Evolutionary conservation across 2,888 invertebrate genomes (phyloP).

Genomic region (Epistrophe grossulariae): DNA sequence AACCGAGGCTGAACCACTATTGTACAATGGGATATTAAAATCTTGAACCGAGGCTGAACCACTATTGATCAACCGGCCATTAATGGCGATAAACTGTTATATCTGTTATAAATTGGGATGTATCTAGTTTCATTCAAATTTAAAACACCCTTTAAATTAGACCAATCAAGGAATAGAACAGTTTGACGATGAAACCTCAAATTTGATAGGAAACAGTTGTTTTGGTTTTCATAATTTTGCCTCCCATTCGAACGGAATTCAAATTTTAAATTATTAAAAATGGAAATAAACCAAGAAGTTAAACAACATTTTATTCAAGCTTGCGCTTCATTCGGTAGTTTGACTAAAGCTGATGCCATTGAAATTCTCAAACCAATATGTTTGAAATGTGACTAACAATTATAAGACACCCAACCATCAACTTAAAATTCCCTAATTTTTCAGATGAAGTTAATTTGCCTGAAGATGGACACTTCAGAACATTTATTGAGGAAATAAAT

Average conservation of each 20-base stretch:
- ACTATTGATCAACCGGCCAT: too few species aligned
- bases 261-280: neutral
- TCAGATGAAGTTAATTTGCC: slow-evolving; percentile 75
- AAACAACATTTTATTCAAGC: slow-evolving; percentile 77
- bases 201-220: neutral
- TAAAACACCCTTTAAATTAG: neutral
- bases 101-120: too few species aligned
- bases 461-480: slow-evolving; percentile 52
- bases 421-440: slow-evolving; percentile 12
- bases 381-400: slow-evolving; percentile 73
- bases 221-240: neutral
- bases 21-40: too few species aligned
- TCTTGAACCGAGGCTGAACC: too few species aligned
- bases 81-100: too few species aligned
- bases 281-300: slow-evolving; percentile 64
- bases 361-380: slow-evolving; percentile 75
- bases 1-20: too few species aligned
- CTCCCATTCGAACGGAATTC: neutral
- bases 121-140: too few species aligned
- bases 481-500: slow-evolving; percentile 77
- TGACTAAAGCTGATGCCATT: slow-evolving; percentile 59
- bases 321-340: slow-evolving; percentile 76
- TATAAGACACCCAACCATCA: neutral
- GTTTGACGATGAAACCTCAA: neutral
- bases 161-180: neutral